Evolutionary conservation across 2,797 vertebrate species (phyloP), one percentile per base, ranked within the genome.

Genomic region (Tragelaphus eurycerus): DNA sequence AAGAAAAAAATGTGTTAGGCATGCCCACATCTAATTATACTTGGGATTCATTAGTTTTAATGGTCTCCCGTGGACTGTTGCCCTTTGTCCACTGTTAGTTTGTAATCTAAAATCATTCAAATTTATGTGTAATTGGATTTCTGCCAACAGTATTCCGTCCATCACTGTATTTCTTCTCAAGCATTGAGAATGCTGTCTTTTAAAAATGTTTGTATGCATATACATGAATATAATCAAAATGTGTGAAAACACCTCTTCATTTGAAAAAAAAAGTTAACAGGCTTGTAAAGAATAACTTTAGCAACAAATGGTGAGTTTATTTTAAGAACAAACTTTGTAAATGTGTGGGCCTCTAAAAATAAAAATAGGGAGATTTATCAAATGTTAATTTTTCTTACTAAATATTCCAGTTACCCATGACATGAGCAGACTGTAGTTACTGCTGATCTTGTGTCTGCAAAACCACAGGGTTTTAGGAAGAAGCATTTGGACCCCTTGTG

Each of bases 271-370:
- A 64, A 57, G 89, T 93, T 93, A 96, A 87, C 93, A 60, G 60
- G 15, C 78, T 97, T 98, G 38, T 90, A 93, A 38, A 82, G 67
- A 98, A 87, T 98, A 98, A 94, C 92, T 98, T 95, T 29, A 95
- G 92, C 86, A 93, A 96, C 93, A 96, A 96, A 97, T 96, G 84
- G 62, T 93, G 90, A 98, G 95, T 98, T 97, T 97, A 94, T 98
- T 98, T 97, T 67, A 76, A 93, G 97, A 93, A 96, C 95, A 98
- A 96, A 95, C 86, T 96, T 97, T 83, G 62, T 94, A 95, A 95
- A 96, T 93, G 92, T 83, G 50, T 98, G 78, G 95, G 97, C 98
- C 74, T 96, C 92, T 84, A 98, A 96, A 97, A 95, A 94, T 97
- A 98, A 93, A 95, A 82, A 94, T 95, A 96, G 25, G 60, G 83